Percentiles rank a stretch among this genome's conserved stretches.
Evolutionary conservation across 2,797 vertebrate genomes (phyloP).

Genomic region (Tenualosa ilisha): DNA sequence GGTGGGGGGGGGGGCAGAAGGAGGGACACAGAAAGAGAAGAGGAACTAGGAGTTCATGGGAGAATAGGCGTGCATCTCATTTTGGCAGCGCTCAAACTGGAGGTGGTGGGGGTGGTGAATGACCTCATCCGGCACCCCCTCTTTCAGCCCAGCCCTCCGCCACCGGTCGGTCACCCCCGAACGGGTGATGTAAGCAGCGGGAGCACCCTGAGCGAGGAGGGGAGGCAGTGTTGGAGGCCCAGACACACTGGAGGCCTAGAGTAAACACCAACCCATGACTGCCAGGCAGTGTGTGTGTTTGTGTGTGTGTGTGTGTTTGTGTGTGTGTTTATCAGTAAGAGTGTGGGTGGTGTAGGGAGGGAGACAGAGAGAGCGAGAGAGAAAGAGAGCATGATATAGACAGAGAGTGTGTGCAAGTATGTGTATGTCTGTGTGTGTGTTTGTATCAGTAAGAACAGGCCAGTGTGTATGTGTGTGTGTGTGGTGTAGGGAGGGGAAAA

Average conservation of each 20-base stretch:
- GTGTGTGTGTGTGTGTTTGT: background rate
- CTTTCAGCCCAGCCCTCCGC: slow-evolving; percentile 49
- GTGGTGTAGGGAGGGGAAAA: no score
- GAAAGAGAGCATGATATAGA: slow-evolving; percentile 23
- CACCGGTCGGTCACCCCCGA: slow-evolving; percentile 61
- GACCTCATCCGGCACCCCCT: slow-evolving; percentile 65
- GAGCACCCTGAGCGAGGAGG: slow-evolving; percentile 29
- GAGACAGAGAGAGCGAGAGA: no score
- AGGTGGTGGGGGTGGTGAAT: slow-evolving; percentile 60
- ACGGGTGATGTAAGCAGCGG: slow-evolving; percentile 71
- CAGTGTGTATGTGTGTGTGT: slow-evolving; percentile 31
- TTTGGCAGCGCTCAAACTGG: slow-evolving; percentile 49
- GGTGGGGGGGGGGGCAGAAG: background rate
- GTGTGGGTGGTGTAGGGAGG: background rate
- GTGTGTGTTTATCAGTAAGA: background rate
- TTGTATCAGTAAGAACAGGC: background rate
- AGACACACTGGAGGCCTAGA: slow-evolving; percentile 75
- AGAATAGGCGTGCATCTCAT: slow-evolving; percentile 71
- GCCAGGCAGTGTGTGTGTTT: slow-evolving; percentile 34
- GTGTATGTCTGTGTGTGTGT: background rate
- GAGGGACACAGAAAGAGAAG: slow-evolving; percentile 20
- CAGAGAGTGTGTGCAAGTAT: background rate
- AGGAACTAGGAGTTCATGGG: slow-evolving; percentile 51
- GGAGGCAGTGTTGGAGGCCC: slow-evolving; percentile 41
- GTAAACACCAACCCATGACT: slow-evolving; percentile 70